Conservation (phyloP, 2,113 vertebrate species). For the Dipodomys merriami region DNA sequence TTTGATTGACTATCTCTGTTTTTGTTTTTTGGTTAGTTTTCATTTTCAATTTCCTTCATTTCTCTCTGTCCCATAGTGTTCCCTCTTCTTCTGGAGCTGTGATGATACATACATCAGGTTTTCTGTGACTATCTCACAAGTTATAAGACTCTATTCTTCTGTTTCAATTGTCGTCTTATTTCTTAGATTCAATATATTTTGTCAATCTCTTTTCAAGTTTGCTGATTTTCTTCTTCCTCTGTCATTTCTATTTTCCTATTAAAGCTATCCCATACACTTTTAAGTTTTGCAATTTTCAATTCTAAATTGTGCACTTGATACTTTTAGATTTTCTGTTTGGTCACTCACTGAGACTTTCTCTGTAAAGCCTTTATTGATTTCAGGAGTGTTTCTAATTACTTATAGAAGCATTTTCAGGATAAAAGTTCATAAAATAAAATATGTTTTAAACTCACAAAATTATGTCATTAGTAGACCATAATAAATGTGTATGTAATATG, state of each 20-base stretch:
- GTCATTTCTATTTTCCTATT: neutral
- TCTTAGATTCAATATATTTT: neutral
- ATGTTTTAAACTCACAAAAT: too few relatives aligned
- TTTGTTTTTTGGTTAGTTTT: neutral
- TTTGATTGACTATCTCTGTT: neutral
- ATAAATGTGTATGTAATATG: neutral
- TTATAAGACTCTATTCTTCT: too few relatives aligned
- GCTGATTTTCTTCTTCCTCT: too few relatives aligned
- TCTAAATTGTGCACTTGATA: neutral
- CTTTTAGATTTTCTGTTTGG: neutral
- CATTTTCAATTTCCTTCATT: too few relatives aligned
- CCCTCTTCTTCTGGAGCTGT: too few relatives aligned
- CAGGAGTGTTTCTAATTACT: neutral
- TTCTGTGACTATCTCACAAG: too few relatives aligned
- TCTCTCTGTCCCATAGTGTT: too few relatives aligned
- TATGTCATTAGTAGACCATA: too few relatives aligned
- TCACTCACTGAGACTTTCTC: neutral
- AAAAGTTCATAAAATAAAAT: too few relatives aligned
- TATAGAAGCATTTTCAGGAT: neutral
- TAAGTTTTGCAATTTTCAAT: neutral
- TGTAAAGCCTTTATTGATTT: neutral
- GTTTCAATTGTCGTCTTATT: neutral
- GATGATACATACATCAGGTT: too few relatives aligned
- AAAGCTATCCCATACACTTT: neutral
- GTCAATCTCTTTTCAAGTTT: too few relatives aligned